These are phyloP conservation scores for Plebejus melissa DNA, from an alignment of 2,888 invertebrate species.

Conservation along the genomic window DNA sequence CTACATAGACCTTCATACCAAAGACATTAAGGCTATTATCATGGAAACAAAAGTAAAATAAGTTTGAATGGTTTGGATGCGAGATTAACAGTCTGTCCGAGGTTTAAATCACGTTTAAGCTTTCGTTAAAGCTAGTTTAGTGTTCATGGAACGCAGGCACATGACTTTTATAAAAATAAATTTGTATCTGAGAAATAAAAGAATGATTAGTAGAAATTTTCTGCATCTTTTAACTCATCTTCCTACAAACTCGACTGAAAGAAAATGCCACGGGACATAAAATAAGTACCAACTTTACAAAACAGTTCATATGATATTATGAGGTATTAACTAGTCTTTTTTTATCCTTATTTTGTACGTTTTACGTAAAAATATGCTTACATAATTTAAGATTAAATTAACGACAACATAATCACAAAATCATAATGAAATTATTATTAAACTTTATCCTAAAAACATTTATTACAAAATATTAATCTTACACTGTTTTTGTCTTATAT, in stretches of 20 bases:
- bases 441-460: not conserved
- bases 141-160: not conserved
- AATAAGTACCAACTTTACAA: no score
- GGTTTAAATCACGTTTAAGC: constrained; percentile 72
- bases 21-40: not conserved
- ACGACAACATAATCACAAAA: constrained; percentile 13
- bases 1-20: not conserved
- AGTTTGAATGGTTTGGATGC: constrained; percentile 34
- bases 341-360: no score
- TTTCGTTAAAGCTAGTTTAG: constrained; percentile 50
- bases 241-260: no score
- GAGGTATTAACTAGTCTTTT: no score
- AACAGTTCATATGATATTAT: no score
- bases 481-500: constrained; percentile 41
- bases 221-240: no score
- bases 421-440: not conserved
- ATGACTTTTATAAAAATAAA: not conserved
- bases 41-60: not conserved
- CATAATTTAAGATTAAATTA: no score
- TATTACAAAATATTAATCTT: constrained; percentile 6
- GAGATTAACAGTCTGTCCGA: constrained; percentile 73
- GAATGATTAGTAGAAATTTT: not conserved
- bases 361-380: no score
- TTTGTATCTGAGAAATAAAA: not conserved
- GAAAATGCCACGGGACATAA: no score